Conservation (phyloP, 2,113 vertebrate species). For the Larimichthys polyactis region DNA sequence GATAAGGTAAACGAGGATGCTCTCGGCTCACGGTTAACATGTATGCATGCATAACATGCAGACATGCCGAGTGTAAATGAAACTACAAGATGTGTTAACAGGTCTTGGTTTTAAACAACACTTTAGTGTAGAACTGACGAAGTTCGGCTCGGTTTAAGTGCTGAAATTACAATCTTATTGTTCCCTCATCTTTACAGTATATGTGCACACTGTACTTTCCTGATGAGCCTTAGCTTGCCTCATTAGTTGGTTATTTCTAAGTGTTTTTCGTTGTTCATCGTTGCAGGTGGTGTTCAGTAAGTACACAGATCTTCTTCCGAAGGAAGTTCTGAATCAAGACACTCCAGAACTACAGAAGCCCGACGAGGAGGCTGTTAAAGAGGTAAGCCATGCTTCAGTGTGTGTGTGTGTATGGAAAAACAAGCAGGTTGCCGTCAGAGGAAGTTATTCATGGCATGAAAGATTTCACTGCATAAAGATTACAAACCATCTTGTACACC, state of each 20-base stretch:
- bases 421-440: not conserved
- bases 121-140: not conserved
- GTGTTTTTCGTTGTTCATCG: slow-evolving; percentile 5
- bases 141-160: not conserved
- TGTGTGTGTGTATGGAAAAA: not conserved
- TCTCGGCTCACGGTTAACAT: not conserved
- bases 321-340: slow-evolving; percentile 94
- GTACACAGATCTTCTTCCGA: slow-evolving; percentile 96
- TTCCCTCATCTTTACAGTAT: not conserved
- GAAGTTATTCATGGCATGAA: not conserved
- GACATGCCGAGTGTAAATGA: not conserved
- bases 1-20: slow-evolving; percentile 88
- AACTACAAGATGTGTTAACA: not conserved
- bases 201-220: too few species aligned
- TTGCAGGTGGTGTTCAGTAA: slow-evolving; percentile 97
- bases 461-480: not conserved
- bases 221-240: not conserved
- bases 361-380: slow-evolving; percentile 94
- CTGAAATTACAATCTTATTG: not conserved
- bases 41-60: not conserved
- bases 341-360: slow-evolving; percentile 93
- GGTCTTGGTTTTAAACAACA: not conserved
- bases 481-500: not conserved
- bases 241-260: not conserved
- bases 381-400: slow-evolving; percentile 80